Percentiles rank a stretch among this genome's conserved stretches.
Evolutionary conservation across 2,797 vertebrate genomes (phyloP).

Genomic region (Capromys pilorides): DNA sequence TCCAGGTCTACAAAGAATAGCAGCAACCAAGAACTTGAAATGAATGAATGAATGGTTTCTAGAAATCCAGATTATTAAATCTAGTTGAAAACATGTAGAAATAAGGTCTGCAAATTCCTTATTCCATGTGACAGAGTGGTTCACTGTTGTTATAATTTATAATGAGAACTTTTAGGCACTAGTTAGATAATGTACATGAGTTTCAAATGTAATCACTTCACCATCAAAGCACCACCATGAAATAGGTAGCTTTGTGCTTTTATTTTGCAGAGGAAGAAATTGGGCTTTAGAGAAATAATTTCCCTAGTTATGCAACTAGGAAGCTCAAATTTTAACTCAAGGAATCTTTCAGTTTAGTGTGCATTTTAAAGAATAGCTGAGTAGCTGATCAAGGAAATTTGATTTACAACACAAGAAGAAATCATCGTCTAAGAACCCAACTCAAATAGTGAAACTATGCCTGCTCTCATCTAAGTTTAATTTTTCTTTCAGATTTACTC

Average conservation of each 20-base stretch:
- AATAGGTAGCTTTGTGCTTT: background rate
- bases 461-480: slow-evolving; percentile 31
- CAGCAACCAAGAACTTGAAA: background rate
- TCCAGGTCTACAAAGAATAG: slow-evolving; percentile 16
- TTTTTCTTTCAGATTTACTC: slow-evolving; percentile 1
- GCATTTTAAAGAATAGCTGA: background rate
- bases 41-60: background rate
- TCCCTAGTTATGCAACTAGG: background rate
- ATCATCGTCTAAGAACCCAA: slow-evolving; percentile 20
- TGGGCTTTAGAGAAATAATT: background rate
- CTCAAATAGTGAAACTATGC: background rate
- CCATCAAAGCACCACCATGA: background rate
- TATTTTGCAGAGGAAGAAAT: background rate
- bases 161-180: background rate
- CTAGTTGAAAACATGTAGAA: background rate
- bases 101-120: background rate
- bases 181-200: background rate
- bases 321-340: background rate
- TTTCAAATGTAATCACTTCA: background rate
- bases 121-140: background rate
- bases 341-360: background rate
- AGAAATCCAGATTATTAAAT: background rate
- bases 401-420: slow-evolving; percentile 5
- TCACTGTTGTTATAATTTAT: background rate
- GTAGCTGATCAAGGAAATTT: background rate